A percentile compares a stretch with the other conserved stretches of the same genome.
Evolutionary conservation across 1,140 invertebrate genomes (phyloP).

Genomic region (Ylistrum balloti): DNA sequence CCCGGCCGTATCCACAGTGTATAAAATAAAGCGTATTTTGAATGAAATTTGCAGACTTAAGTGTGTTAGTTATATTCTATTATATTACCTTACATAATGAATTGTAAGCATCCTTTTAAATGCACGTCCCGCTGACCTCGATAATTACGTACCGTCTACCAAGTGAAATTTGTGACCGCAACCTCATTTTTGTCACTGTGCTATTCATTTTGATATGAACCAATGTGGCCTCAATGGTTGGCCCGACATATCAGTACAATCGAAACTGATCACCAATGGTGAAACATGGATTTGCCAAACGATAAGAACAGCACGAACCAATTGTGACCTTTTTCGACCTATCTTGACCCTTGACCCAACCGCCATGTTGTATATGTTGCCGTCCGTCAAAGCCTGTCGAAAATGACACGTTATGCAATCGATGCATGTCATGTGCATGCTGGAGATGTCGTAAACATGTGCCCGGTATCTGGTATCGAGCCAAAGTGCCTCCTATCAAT

Average conservation of each 20-base stretch:
- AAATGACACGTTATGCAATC: conserved; percentile 38
- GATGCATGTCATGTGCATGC: conserved; percentile 37
- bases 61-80: no score
- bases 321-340: background rate
- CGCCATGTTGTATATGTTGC: conserved; percentile 37
- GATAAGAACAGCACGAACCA: conserved; percentile 22
- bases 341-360: conserved; percentile 12
- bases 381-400: conserved; percentile 23
- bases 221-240: background rate
- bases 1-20: no score
- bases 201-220: background rate
- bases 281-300: background rate
- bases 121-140: background rate
- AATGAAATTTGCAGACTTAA: background rate
- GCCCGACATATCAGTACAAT: conserved; percentile 7
- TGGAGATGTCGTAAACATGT: conserved; percentile 38
- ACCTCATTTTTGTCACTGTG: background rate
- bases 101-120: background rate
- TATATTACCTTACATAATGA: background rate
- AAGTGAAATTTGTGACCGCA: background rate
- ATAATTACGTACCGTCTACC: background rate
- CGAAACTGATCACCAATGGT: background rate
- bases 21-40: background rate
- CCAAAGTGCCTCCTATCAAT: conserved; percentile 32
- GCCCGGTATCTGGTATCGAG: conserved; percentile 7